Evolutionary conservation across 2,797 vertebrate genomes (phyloP), one percentile per base, ranked within the genome.

Genomic region (Triplophysa yarkandensis): DNA sequence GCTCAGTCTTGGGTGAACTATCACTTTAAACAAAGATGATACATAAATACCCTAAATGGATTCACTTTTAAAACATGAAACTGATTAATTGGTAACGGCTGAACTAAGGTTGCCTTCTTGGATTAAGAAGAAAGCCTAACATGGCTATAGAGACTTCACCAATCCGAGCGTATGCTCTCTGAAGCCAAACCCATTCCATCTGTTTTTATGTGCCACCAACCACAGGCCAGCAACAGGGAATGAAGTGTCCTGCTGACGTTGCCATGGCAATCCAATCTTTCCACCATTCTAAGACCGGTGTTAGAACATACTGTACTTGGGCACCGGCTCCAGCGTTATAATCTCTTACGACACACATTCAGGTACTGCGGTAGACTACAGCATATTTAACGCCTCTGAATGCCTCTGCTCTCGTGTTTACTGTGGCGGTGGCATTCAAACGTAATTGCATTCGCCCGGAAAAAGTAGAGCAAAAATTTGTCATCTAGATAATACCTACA

Each of bases 261-360:
- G 74, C 78, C 78, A 83, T 81, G 82, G 84, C 84, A 88, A 88
- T 88, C 66, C 76, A 50, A 82, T 86, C 81, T 79, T 85, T 86
- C 52, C 71, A 76, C 77, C 81, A 78, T 85, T 79, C 76, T 80
- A 80, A 84, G 83, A 85, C 82, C 77, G 74, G 77, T 78, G 44
- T 60, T 60, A 39, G 66, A 71, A 66, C 55, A 75, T 68, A 66
- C 72, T 67, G 67, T 68, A 71, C 68, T 71, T 71, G 68, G 34
- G 67, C 48, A 65, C 46, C 50, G 68, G n/a, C 62, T 82, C 63
- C 77, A 69, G 58, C 11, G 6, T 68, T 76, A 63, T 77, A 76
- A 80, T 65, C 61, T 28, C 25, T 34, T 50, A 36, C 46, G 43
- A 60, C 63, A 70, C 58, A 73, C 50, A 77, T 66, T 74, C 50